Evolutionary conservation across 2,888 invertebrate species (phyloP), one percentile per base, ranked within the genome.

Genomic region (Griposia aprilina): DNA sequence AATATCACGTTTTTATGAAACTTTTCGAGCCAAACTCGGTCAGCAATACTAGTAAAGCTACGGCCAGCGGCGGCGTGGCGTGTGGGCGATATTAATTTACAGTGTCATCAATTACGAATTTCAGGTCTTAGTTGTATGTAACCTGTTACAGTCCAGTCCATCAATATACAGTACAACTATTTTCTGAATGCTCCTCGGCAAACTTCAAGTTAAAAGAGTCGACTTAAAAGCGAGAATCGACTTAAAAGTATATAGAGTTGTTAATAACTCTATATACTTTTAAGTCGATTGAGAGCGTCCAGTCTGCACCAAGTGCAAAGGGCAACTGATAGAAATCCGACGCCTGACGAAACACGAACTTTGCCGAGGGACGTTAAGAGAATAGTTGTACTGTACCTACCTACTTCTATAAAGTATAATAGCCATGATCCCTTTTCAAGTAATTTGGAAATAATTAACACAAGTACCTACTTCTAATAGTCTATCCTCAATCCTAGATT

Each of bases 401-500:
- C 20, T 52, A 52, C 23, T 52, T 52, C 23, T 23, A 23, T 55
- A 4, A 23, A 55, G 55, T 23, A 23, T 23, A 55, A 23, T 10
- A 8, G 55, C 55, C 8, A 23, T 23, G 11, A n/a, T n/a, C 15
- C 57, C 13, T 59, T 13, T 57, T n/a, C 5, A n/a, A 57, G n/a
- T 57, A 60, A 60, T 60, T 30, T 30, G 10, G 41, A 41, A 60
- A 48, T 26, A 0, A 59, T 48, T 59, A 11, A 23, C 55, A 55
- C 8, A 65, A 23, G n/a, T n/a, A 45, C 1, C 2, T n/a, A 4
- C 6, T 30, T 48, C 15, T 8, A 45, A 8, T 3, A 30, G 13
- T 41, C 57, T 52, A 0, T 45, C 20, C 11, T 76, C 13, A 70
- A 80, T n/a, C 57, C 0, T 80, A 94, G 97, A 76, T 97, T 97